Evolutionary conservation across 2,113 vertebrate genomes (phyloP).

Genomic region (Semnornis frantzii): DNA sequence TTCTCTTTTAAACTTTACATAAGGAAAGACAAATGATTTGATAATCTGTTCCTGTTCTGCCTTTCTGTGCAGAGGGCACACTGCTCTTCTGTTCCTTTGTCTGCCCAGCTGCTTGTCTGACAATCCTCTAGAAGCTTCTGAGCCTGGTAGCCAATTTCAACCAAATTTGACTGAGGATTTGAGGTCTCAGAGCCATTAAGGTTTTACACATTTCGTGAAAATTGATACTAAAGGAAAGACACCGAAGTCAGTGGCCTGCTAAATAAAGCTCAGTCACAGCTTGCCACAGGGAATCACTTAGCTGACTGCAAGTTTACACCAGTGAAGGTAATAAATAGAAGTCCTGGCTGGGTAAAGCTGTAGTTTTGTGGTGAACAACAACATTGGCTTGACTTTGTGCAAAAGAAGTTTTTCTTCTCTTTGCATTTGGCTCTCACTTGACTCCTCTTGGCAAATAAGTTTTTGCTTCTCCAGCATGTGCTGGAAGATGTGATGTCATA

Average conservation of each 20-base stretch:
- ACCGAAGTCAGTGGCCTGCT: background rate
- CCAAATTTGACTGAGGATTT: constrained; percentile 63
- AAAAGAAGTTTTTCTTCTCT: background rate
- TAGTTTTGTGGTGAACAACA: background rate
- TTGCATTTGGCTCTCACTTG: background rate
- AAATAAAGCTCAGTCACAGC: constrained; percentile 2
- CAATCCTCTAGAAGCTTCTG: constrained; percentile 22
- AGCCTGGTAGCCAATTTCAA: constrained; percentile 39
- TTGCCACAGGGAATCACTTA: constrained; percentile 10
- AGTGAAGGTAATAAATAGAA: background rate
- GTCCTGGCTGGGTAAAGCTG: background rate
- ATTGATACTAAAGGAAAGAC: background rate
- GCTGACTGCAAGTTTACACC: background rate
- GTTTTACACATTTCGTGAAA: constrained; percentile 8
- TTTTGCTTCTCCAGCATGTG: background rate
- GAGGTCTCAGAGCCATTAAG: constrained; percentile 58
- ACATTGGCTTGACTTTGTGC: background rate
- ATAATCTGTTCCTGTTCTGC: too few species aligned
- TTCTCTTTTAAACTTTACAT: background rate
- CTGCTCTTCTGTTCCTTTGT: background rate
- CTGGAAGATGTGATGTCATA: background rate
- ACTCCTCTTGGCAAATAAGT: background rate
- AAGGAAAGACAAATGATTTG: background rate
- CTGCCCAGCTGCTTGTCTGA: background rate
- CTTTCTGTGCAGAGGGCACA: too few species aligned